Evolutionary conservation across 2,888 invertebrate genomes (phyloP).

Genomic region (Ariolimax columbianus): DNA sequence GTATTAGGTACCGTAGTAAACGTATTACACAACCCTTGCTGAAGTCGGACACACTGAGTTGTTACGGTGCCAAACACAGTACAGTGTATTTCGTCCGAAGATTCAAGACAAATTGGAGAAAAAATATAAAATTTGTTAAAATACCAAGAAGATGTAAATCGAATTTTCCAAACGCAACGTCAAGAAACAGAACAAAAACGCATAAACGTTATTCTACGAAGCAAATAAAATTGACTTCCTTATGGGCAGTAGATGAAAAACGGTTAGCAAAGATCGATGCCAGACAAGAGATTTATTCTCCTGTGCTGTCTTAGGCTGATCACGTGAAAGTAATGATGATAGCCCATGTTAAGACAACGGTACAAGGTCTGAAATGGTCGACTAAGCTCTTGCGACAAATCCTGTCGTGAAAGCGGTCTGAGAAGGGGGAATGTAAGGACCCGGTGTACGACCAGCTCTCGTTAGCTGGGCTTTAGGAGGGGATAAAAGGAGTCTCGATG

Average conservation of each 20-base stretch:
- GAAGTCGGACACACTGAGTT: too few relatives aligned
- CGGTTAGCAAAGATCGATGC: conserved; percentile 36
- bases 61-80: too few relatives aligned
- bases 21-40: too few relatives aligned
- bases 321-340: conserved; percentile 45
- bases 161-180: too few relatives aligned
- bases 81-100: too few relatives aligned
- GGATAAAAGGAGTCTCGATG: background rate
- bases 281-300: conserved; percentile 38
- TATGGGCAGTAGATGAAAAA: conserved; percentile 23
- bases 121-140: too few relatives aligned
- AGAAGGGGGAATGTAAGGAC: background rate
- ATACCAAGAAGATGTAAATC: too few relatives aligned
- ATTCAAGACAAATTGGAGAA: too few relatives aligned
- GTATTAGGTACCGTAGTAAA: too few relatives aligned
- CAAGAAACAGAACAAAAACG: background rate
- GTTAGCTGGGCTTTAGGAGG: conserved; percentile 26
- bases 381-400: conserved; percentile 45
- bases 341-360: conserved; percentile 32
- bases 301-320: conserved; percentile 28
- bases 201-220: background rate
- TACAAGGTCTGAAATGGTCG: conserved; percentile 40
- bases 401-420: conserved; percentile 30
- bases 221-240: background rate
- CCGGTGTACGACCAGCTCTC: background rate